Evolutionary conservation across 1,140 invertebrate species (phyloP).

Genomic region (Temnothorax longispinosus): DNA sequence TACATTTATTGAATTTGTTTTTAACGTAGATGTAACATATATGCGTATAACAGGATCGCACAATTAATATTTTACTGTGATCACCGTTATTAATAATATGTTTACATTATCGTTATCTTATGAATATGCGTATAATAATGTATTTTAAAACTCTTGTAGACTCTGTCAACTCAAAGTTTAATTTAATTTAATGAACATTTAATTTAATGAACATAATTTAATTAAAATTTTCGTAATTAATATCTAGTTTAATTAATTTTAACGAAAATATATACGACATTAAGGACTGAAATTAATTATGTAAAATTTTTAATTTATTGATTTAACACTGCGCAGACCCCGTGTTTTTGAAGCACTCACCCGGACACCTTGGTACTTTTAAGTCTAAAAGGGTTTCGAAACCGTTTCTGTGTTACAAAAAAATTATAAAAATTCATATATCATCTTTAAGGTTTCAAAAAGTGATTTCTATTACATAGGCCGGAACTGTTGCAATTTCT

Average conservation of each 20-base stretch:
- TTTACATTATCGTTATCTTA: background rate
- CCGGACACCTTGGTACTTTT: no score
- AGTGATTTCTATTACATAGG: no score
- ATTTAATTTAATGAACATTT: background rate
- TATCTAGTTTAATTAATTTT: background rate
- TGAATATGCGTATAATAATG: background rate
- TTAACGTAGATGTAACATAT: background rate
- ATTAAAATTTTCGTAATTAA: conserved; percentile 8
- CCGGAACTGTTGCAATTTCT: no score
- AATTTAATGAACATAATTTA: background rate
- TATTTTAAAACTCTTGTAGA: background rate
- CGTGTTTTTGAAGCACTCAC: no score
- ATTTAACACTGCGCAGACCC: background rate
- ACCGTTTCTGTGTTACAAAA: no score
- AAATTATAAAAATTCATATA: no score
- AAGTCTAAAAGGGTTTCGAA: no score
- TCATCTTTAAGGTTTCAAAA: no score
- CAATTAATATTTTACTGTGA: background rate
- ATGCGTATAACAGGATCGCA: background rate
- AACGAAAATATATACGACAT: background rate
- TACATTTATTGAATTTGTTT: conserved; percentile 1
- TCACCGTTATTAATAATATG: conserved; percentile 7
- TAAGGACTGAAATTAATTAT: background rate
- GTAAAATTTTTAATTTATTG: background rate
- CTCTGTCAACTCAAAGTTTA: background rate